Evolutionary conservation across 2,797 vertebrate genomes (phyloP), one percentile per base, ranked within the genome.

Genomic region (Coccyzus lansbergi): DNA sequence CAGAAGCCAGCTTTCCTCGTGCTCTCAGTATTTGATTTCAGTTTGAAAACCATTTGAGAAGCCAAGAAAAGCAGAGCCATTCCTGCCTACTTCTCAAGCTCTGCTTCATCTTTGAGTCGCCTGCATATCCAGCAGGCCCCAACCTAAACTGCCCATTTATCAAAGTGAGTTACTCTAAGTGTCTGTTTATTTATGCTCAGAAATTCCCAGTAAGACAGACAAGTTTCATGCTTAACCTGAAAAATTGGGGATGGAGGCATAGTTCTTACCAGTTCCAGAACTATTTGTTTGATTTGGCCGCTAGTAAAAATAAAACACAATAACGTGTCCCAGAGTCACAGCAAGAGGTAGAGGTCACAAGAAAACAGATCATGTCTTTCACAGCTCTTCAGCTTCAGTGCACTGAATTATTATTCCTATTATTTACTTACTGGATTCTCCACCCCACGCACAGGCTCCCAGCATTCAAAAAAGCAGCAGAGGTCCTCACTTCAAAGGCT

Each of bases 11-110:
- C 90, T 93, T 97, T 97, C 88, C 95, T 95, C 88, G 12, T 97
- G 95, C 95, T 96, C 95, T 89, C 88, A 75, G 94, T 96, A 93
- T 97, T 97, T 97, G 96, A 97, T 97, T 97, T 97, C 92, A 94
- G 90, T 75, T 92, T 88, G 92, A 95, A 97, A 96, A 93, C 90
- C 91, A 95, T 95, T 83, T 72, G 68, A 92, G 95, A 95, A 91
- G 97, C 97, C 97, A 98, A 98, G 95, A 97, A 97, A 97, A 97
- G 96, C 97, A 97, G 91, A 95, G 88, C 92, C 93, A 97, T 97
- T 97, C 96, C 97, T 97, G 92, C 95, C 93, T 96, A 71, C 89
- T 97, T 97, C 96, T 96, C 95, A 92, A 65, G 95, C 64, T 95
- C 88, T 92, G 96, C 97, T 97, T 97, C 97, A 86, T 94, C 95